phyloP scores from a whole-genome alignment of 2,113 vertebrate species.

The Nymphicus hollandicus region DNA sequence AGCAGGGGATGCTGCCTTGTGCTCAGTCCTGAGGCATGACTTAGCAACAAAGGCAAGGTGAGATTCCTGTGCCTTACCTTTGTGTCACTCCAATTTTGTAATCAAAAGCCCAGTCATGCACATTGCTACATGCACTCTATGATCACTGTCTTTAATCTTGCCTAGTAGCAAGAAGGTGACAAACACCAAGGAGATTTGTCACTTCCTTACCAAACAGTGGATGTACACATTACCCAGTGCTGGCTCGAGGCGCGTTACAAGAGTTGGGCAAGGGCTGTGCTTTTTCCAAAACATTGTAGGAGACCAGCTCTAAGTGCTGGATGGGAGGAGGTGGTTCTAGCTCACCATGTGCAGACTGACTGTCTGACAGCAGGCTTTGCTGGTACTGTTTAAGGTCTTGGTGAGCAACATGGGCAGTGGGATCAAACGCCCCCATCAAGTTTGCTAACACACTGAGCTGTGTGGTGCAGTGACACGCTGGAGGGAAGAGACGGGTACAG shows the following conservation, averaged over 20 bases:
- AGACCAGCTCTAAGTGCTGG: background rate
- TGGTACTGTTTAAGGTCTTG: background rate
- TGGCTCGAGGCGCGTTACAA: background rate
- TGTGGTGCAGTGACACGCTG: background rate
- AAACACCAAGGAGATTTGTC: background rate
- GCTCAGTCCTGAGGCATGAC: background rate
- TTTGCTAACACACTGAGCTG: background rate
- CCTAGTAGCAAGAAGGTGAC: background rate
- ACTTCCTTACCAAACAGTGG: background rate
- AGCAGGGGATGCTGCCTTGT: background rate
- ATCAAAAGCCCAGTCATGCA: background rate
- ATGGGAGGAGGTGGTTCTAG: background rate
- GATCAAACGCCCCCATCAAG: background rate
- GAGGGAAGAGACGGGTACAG: background rate
- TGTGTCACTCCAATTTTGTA: background rate
- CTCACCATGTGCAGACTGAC: accelerated
- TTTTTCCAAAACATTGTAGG: background rate
- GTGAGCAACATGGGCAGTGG: background rate
- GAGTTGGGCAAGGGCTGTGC: background rate
- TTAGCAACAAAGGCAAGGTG: background rate
- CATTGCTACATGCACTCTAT: background rate
- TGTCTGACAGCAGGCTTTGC: background rate
- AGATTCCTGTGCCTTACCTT: background rate
- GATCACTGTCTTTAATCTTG: background rate
- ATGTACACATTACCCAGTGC: background rate